Conservation (phyloP, 1,140 invertebrate genomes). For the Dinoponera quadriceps region DNA sequence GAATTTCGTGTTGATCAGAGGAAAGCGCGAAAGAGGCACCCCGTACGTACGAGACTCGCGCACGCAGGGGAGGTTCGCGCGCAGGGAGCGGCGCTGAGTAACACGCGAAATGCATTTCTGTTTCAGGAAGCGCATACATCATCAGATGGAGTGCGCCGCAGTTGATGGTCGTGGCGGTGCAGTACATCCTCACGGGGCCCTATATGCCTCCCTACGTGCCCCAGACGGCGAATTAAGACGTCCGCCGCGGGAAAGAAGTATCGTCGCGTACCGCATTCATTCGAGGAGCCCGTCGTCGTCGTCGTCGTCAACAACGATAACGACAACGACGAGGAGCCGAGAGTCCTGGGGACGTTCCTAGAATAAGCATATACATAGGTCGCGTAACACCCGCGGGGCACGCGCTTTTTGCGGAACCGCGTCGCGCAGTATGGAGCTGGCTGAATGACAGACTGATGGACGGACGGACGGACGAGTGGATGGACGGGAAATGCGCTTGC, state of each 20-base stretch:
- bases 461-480: no score
- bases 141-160: conserved; percentile 85
- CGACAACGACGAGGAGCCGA: conserved; percentile 2
- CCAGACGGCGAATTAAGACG: conserved; percentile 81
- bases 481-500: conserved; percentile 36
- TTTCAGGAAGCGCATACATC: conserved; percentile 85
- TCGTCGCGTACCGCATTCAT: conserved; percentile 10
- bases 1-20: conserved; percentile 1
- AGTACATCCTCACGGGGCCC: conserved; percentile 84
- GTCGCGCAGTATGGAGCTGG: neutral
- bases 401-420: conserved; percentile 34
- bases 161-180: conserved; percentile 84
- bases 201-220: conserved; percentile 84
- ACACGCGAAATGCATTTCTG: conserved; percentile 75
- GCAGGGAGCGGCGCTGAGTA: conserved; percentile 55
- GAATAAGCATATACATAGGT: conserved; percentile 4
- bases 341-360: neutral
- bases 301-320: conserved; percentile 2
- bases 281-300: neutral
- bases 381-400: conserved; percentile 27
- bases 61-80: conserved; percentile 29
- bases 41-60: conserved; percentile 29
- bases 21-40: neutral
- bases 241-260: conserved; percentile 13
- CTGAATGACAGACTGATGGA: no score